Conservation (phyloP, 2,888 invertebrate genomes). For the Oegoconia quadripuncta region DNA sequence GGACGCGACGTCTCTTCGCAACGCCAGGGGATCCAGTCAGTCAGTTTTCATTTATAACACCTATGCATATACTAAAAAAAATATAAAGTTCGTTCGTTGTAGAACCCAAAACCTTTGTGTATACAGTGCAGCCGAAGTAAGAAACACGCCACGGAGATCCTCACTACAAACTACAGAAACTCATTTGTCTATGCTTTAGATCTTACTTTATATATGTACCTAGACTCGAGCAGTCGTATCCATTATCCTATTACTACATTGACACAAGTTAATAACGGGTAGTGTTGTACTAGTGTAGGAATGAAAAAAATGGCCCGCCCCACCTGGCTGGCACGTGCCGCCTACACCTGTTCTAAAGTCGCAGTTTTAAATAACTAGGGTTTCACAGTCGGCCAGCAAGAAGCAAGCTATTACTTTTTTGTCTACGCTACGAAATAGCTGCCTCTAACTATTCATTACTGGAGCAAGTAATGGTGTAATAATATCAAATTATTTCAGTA, state of each 20-base stretch:
- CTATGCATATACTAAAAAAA: no score
- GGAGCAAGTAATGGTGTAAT: conserved; percentile 5
- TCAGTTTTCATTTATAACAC: no score
- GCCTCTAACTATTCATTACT: conserved; percentile 9
- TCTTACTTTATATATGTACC: no score
- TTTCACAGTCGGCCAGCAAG: conserved; percentile 29
- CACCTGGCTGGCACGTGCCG: conserved; percentile 66
- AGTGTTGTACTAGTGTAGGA: conserved; percentile 18
- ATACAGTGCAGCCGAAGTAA: no score
- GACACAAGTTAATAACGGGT: conserved; percentile 2
- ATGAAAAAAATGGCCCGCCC: conserved; percentile 31
- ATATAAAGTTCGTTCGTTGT: no score
- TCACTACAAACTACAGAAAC: no score
- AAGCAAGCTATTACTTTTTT: conserved; percentile 42
- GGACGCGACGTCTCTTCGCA: no score
- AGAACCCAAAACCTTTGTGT: no score
- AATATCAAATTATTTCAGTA: conserved; percentile 5
- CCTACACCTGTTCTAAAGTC: conserved; percentile 55
- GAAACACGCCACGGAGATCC: no score
- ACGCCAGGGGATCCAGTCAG: no score
- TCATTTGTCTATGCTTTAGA: no score
- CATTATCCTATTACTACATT: background rate
- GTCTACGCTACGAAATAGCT: conserved; percentile 30
- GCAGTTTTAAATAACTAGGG: conserved; percentile 38
- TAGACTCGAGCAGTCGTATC: no score